phyloP scores from a whole-genome alignment of 2,113 vertebrate species.

The Caretta caretta region DNA sequence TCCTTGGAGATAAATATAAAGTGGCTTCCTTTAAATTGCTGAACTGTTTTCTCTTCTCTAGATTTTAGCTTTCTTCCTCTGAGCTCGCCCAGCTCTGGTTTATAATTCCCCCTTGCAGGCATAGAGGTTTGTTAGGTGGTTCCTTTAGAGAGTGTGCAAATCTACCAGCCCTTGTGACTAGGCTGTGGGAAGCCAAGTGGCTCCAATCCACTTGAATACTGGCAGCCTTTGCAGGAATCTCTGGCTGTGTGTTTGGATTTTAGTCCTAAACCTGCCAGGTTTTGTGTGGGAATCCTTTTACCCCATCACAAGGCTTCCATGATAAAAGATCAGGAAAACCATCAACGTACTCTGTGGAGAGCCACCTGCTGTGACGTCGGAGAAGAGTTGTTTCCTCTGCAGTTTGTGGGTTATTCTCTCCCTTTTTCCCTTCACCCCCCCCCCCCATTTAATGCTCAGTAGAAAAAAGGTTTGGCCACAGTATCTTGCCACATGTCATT shows the following conservation, averaged over 20 bases:
- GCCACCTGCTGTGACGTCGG: not conserved
- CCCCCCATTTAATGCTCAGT: accelerated
- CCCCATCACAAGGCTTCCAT: not conserved
- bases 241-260: not conserved
- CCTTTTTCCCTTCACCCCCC: not conserved
- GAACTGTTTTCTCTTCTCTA: not conserved
- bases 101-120: not conserved
- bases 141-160: not conserved
- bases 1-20: not conserved
- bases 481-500: not conserved
- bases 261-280: not conserved
- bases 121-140: accelerated
- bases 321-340: not conserved
- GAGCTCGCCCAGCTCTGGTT: not conserved
- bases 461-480: not conserved
- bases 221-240: not conserved
- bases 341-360: not conserved
- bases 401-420: not conserved
- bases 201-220: accelerated
- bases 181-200: not conserved
- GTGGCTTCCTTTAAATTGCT: not conserved
- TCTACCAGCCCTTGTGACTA: accelerated
- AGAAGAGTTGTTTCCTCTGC: not conserved
- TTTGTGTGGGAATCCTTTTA: not conserved
- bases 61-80: not conserved